Evolutionary conservation across 2,888 invertebrate genomes (phyloP).

Genomic region (Carpatolechia fugitivella): DNA sequence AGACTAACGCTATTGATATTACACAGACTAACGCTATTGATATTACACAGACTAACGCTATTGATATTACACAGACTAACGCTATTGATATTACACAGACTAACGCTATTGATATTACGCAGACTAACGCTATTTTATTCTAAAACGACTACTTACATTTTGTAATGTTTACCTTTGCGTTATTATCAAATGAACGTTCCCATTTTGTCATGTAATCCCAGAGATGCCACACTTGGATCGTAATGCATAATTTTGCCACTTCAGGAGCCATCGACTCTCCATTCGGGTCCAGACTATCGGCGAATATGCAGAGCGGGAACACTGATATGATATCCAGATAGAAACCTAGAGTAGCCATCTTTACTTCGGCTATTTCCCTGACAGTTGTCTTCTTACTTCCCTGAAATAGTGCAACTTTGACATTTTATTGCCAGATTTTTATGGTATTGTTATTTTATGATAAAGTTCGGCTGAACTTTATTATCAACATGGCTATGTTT

Average conservation of each 20-base stretch:
- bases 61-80: too few species aligned
- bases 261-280: conserved; percentile 48
- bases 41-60: too few species aligned
- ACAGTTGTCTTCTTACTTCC: conserved; percentile 56
- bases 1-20: too few species aligned
- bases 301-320: conserved; percentile 63
- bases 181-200: conserved; percentile 50
- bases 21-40: too few species aligned
- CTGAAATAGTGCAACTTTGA: conserved; percentile 35
- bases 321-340: conserved; percentile 68
- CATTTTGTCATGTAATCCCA: conserved; percentile 61
- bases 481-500: too few species aligned
- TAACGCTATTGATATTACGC: too few species aligned
- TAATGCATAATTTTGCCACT: conserved; percentile 51
- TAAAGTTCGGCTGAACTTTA: too few species aligned
- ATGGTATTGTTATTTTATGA: too few species aligned
- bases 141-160: too few species aligned
- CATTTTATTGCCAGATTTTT: too few species aligned
- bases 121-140: too few species aligned
- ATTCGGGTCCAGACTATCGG: conserved; percentile 55
- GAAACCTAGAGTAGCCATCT: conserved; percentile 64
- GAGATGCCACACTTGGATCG: conserved; percentile 68
- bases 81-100: too few species aligned
- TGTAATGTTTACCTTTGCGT: conserved; percentile 44
- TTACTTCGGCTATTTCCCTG: conserved; percentile 63